Evolutionary conservation across 2,797 vertebrate genomes (phyloP), one percentile per base, ranked within the genome.

Genomic region (Philypnodon macrostomus): DNA sequence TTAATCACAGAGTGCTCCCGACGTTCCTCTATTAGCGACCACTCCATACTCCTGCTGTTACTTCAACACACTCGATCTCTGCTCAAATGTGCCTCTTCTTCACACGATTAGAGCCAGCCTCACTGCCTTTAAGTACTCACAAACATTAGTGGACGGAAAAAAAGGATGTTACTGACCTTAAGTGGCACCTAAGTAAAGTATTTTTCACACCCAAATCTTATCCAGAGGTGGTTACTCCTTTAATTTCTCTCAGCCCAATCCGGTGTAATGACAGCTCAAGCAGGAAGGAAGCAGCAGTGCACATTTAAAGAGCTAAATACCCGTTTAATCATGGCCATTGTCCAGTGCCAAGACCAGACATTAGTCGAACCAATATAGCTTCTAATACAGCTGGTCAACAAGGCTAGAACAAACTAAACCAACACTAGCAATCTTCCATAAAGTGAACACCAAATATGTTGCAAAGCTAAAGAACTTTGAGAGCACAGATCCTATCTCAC

Each of bases 211-310:
- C 15, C 14, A 23, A 52, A 52, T 68, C 56, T 60, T 58, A 66
- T 70, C 75, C 10, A 21, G 60, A 77, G 53, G 53, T 36, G 2
- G 9, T 62, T 41, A n/a, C 13, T 56, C 32, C 49, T 45, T 50
- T 49, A 50, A 36, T 23, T 27, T 44, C 21, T 12, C 37, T 10
- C 21, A 2, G 21, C 47, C 47, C 48, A 65, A 52, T 58, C 54
- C 66, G 53, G 53, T 32, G 63, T 80, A 75, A 80, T 85, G 66
- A 82, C 64, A 75, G 27, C 51, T 56, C 7, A 4, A 33, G 57
- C 65, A 79, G 79, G 70, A 83, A 77, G 81, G 76, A 84, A 75
- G 76, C 61, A 29, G 62, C 63, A 70, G 56, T 59, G 69, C 67
- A 64, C 73, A 75, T 78, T 75, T 68, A 44, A 42, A 47, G 50